phyloP scores from a whole-genome alignment of 2,113 vertebrate genomes.

The Colossoma macropomum region DNA sequence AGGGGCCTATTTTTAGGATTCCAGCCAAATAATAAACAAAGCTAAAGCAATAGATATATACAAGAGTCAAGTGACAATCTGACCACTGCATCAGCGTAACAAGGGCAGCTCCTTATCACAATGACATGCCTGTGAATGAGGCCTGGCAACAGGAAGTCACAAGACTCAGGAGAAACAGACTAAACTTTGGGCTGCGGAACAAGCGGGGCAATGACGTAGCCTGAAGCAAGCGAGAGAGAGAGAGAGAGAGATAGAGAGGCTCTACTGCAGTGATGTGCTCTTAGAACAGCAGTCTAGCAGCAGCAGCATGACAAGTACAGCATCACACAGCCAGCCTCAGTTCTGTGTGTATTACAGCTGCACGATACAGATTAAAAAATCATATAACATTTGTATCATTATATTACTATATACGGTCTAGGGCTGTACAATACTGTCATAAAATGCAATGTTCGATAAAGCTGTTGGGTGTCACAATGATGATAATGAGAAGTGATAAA shows the following conservation, averaged over 20 bases:
- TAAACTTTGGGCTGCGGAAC: constrained; percentile 14
- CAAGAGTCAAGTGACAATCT: constrained; percentile 41
- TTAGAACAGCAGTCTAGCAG: constrained; percentile 56
- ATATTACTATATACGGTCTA: neutral
- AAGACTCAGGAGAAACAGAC: constrained; percentile 25
- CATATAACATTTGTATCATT: neutral
- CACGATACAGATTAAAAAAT: neutral
- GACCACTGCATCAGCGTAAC: constrained; percentile 21
- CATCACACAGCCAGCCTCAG: neutral
- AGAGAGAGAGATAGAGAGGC: constrained; percentile 13
- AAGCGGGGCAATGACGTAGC: constrained; percentile 33
- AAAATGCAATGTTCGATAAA: too few relatives aligned
- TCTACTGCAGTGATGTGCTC: constrained; percentile 64
- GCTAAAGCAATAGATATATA: constrained; percentile 18
- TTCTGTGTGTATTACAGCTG: neutral
- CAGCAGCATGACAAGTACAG: constrained; percentile 9
- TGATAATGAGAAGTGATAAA: too few relatives aligned
- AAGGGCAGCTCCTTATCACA: constrained; percentile 15
- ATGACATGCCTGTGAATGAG: constrained; percentile 21
- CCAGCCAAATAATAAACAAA: constrained; percentile 26
- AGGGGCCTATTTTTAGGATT: constrained; percentile 38
- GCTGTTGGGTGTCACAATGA: too few relatives aligned
- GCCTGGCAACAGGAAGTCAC: constrained; percentile 5
- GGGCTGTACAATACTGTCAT: too few relatives aligned
- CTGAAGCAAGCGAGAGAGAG: neutral